A percentile compares a stretch with the other conserved stretches of the same genome.
These are phyloP conservation scores for Synergus umbraculus DNA, from an alignment of 2,888 invertebrate genomes.

Conservation along the genomic window DNA sequence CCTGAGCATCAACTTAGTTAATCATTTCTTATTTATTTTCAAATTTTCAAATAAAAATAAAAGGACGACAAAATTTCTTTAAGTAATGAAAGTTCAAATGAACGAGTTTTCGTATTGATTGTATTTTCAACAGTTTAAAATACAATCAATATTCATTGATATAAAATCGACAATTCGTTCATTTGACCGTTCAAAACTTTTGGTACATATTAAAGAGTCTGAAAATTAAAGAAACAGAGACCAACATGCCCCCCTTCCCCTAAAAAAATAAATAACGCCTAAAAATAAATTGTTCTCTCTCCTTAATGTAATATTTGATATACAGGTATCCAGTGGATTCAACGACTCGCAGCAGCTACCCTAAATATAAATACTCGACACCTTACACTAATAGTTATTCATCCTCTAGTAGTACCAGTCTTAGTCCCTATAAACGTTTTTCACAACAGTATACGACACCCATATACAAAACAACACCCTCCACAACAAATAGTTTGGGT, in stretches of 20 bases:
- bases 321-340: slow-evolving; percentile 73
- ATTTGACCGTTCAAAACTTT: no score
- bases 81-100: no score
- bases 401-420: slow-evolving; percentile 56
- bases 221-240: not conserved
- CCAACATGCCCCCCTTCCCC: not conserved
- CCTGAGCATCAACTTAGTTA: not conserved
- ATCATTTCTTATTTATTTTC: not conserved
- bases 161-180: no score
- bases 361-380: slow-evolving; percentile 66
- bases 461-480: slow-evolving; percentile 58
- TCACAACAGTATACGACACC: slow-evolving; percentile 42
- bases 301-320: slow-evolving; percentile 53
- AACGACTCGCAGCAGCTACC: slow-evolving; percentile 71
- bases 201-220: not conserved
- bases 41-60: not conserved
- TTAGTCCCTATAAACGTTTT: slow-evolving; percentile 54
- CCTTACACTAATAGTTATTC: slow-evolving; percentile 61
- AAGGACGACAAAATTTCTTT: not conserved
- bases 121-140: no score
- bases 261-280: not conserved
- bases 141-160: no score
- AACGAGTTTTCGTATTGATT: no score
- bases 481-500: slow-evolving; percentile 65
- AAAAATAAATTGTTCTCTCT: not conserved